phyloP scores from a whole-genome alignment of 2,113 vertebrate genomes.

The Oreochromis niloticus region DNA sequence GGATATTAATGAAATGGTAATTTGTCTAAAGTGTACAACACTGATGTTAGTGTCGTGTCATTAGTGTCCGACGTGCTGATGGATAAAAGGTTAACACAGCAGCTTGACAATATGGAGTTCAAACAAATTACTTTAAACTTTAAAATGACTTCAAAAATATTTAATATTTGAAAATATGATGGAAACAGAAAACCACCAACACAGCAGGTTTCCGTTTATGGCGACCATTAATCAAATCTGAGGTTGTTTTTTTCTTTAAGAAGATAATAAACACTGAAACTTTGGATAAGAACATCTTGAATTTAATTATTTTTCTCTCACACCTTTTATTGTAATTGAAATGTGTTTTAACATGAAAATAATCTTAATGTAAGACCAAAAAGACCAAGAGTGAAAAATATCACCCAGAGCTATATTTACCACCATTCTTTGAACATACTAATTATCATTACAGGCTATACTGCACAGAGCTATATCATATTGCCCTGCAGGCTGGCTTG shows the following conservation, averaged over 20 bases:
- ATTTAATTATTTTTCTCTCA: background rate
- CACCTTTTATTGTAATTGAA: fast-evolving
- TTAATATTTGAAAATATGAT: background rate
- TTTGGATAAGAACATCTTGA: background rate
- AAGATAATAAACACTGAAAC: background rate
- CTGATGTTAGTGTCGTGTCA: background rate
- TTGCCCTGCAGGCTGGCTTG: background rate
- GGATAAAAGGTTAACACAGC: background rate
- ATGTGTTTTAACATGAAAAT: background rate
- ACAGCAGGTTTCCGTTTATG: background rate
- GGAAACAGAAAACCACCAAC: background rate
- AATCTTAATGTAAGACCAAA: background rate
- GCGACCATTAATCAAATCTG: background rate
- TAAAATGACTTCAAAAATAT: fast-evolving
- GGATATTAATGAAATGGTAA: background rate
- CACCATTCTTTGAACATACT: background rate
- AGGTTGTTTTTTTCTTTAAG: background rate
- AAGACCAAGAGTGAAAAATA: background rate
- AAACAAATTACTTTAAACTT: background rate
- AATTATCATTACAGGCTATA: background rate
- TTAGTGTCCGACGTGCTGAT: background rate
- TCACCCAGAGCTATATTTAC: background rate
- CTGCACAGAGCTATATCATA: background rate
- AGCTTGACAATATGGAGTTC: background rate
- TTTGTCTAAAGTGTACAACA: background rate